Evolutionary conservation across 2,113 vertebrate genomes (phyloP).

Genomic region (Psittacula cyanocephala): DNA sequence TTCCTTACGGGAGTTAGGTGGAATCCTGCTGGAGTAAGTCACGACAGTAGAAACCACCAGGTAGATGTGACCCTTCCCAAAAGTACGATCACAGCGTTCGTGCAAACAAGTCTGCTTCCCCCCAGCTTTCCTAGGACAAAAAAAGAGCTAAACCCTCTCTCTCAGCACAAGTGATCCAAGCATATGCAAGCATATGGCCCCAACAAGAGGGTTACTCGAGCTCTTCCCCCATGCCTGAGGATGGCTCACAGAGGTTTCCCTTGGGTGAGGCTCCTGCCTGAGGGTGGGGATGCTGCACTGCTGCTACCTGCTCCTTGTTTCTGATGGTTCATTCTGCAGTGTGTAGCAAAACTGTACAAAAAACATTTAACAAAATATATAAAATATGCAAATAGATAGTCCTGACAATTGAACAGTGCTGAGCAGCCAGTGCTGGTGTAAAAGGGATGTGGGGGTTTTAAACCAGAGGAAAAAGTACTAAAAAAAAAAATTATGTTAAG

Average conservation of each 20-base stretch:
- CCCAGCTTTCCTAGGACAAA: not conserved
- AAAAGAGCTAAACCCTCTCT: rapidly evolving
- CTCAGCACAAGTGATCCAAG: rapidly evolving
- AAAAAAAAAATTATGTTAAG: not conserved
- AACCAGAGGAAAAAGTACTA: not conserved
- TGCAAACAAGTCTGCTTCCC: not conserved
- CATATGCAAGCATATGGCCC: rapidly evolving
- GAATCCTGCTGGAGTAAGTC: not conserved
- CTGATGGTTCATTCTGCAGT: rapidly evolving
- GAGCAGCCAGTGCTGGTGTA: not conserved
- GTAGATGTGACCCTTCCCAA: not conserved
- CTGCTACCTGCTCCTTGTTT: not conserved
- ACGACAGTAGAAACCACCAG: not conserved
- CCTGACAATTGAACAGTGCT: not conserved
- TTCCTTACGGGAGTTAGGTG: rapidly evolving
- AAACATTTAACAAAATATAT: not conserved
- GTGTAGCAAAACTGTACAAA: rapidly evolving
- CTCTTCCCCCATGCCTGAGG: rapidly evolving
- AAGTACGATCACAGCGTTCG: no score
- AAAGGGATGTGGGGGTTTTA: not conserved
- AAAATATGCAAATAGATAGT: not conserved
- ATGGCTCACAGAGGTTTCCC: rapidly evolving
- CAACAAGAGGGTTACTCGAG: rapidly evolving
- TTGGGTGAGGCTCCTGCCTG: rapidly evolving
- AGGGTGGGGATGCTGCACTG: not conserved